phyloP scores from a whole-genome alignment of 2,113 vertebrate genomes.

The Tachysurus fulvidraco region DNA sequence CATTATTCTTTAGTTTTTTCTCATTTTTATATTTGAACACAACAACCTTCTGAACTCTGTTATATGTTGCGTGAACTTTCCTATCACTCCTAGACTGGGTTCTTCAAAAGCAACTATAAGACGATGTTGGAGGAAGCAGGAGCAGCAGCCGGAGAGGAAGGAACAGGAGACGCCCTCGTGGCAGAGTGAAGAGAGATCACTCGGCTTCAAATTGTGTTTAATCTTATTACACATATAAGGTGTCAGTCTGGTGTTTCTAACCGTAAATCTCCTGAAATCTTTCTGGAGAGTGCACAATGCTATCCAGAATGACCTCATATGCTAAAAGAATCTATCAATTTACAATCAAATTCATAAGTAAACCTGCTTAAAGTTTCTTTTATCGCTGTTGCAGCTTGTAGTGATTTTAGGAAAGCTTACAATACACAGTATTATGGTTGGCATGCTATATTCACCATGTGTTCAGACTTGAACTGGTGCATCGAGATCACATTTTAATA shows the following conservation, averaged over 20 bases:
- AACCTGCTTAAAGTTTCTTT: neutral
- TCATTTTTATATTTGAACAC: no score
- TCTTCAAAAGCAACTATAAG: constrained; percentile 81
- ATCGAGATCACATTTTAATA: no score
- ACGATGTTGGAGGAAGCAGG: constrained; percentile 65
- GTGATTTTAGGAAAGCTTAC: neutral
- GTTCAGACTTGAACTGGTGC: no score
- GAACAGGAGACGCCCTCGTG: neutral
- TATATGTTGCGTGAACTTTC: neutral
- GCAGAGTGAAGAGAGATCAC: neutral
- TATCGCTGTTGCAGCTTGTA: neutral
- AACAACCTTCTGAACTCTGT: neutral
- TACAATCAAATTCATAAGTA: neutral
- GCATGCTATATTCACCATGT: neutral
- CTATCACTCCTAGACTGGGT: constrained; percentile 72
- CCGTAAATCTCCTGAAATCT: neutral
- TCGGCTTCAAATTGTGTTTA: neutral
- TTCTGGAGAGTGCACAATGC: no score
- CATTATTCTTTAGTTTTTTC: no score
- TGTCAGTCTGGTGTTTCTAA: neutral
- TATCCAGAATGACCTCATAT: neutral
- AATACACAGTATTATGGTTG: neutral
- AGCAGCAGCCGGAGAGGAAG: neutral
- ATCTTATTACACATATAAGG: neutral
- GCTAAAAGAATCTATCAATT: neutral